phyloP scores from a whole-genome alignment of 1,140 invertebrate species.

The Phymorhynchus buccinoides region DNA sequence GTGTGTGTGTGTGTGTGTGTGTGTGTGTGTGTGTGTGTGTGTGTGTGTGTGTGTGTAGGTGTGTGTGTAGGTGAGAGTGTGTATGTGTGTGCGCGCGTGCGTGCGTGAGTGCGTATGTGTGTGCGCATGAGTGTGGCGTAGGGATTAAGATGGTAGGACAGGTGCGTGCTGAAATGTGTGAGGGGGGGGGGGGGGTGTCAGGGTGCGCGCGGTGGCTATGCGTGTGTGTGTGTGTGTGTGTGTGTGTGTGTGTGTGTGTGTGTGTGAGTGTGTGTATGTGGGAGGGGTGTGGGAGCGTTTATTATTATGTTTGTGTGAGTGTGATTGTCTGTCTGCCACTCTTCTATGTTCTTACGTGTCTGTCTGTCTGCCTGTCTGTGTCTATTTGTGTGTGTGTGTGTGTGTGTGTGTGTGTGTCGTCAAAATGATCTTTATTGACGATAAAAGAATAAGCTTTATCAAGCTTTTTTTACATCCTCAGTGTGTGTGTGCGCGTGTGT shows the following conservation, averaged over 20 bases:
- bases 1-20: constrained; percentile 1
- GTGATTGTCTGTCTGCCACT: neutral
- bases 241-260: constrained; percentile 15
- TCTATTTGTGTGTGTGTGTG: neutral
- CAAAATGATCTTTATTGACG: neutral
- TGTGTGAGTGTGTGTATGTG: neutral
- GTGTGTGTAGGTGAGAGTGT: neutral
- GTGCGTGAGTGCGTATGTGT: constrained; percentile 6
- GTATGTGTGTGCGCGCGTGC: too few species aligned
- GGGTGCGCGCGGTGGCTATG: constrained; percentile 35
- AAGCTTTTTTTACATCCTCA: too few species aligned
- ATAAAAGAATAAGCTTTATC: neutral
- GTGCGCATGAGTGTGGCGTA: too few species aligned
- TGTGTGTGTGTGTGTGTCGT: neutral
- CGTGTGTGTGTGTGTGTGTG: constrained; percentile 32
- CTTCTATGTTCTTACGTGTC: neutral
- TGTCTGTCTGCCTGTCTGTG: neutral
- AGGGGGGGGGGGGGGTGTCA: constrained; percentile 21
- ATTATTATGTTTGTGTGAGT: neutral
- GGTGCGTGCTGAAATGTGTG: too few species aligned
- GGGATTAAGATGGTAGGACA: too few species aligned
- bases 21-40: neutral
- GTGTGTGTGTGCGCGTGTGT: neutral
- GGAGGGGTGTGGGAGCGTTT: neutral
- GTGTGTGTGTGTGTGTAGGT: neutral